Percentiles rank a stretch among this genome's conserved stretches.
phyloP scores from a whole-genome alignment of 1,140 invertebrate genomes.

The Cotesia glomerata region DNA sequence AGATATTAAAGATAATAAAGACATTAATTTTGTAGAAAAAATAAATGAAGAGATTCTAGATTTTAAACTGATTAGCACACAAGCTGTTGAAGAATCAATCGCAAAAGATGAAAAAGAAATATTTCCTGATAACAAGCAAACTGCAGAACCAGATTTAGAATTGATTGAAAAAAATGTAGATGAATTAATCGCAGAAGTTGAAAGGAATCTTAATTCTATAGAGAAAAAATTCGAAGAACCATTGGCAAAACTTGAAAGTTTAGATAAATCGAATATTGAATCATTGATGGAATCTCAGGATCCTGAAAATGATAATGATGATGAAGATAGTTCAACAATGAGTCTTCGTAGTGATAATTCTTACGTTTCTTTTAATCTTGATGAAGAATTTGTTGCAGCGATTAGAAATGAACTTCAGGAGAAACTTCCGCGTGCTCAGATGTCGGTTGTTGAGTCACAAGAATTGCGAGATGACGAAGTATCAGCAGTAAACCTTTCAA shows the following conservation, averaged over 20 bases:
- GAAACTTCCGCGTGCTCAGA: slow-evolving; percentile 74
- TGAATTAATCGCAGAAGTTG: background rate
- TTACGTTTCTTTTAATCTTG: slow-evolving; percentile 67
- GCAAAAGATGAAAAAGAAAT: background rate
- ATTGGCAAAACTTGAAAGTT: slow-evolving; percentile 25
- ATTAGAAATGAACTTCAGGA: slow-evolving; percentile 73
- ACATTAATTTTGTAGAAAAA: background rate
- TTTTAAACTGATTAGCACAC: too few species aligned
- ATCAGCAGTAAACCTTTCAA: slow-evolving; percentile 40
- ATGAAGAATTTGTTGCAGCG: slow-evolving; percentile 74
- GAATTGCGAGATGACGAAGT: slow-evolving; percentile 56
- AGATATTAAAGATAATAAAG: background rate
- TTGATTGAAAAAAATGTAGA: background rate
- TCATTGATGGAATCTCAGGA: background rate
- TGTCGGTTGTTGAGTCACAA: slow-evolving; percentile 56
- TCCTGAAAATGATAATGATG: slow-evolving; percentile 43
- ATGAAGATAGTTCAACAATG: slow-evolving; percentile 59
- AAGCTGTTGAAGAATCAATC: background rate
- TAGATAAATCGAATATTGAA: background rate
- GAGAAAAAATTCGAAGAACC: slow-evolving; percentile 33
- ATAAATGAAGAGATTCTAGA: background rate
- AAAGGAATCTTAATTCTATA: background rate
- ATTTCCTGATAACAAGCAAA: background rate
- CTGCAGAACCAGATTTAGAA: background rate
- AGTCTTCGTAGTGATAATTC: slow-evolving; percentile 61